Conservation (phyloP, 2,113 vertebrate species). For the Podarcis muralis region DNA sequence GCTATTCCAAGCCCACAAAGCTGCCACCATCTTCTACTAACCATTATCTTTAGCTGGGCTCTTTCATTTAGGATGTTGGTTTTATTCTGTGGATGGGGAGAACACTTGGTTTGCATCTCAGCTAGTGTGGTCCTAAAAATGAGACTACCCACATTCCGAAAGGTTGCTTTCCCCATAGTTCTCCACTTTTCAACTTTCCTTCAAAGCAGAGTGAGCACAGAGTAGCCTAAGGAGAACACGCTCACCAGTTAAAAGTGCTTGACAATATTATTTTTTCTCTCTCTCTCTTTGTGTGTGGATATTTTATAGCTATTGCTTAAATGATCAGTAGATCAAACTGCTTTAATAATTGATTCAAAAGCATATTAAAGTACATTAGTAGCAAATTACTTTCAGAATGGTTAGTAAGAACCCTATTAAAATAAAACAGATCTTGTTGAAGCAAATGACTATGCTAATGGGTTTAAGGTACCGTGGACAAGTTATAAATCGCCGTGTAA, state of each 20-base stretch:
- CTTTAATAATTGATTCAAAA: neutral
- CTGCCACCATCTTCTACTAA: neutral
- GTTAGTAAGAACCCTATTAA: neutral
- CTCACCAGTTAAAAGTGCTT: neutral
- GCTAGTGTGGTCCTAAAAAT: neutral
- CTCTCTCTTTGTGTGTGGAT: neutral
- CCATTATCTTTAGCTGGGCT: neutral
- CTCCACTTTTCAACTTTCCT: neutral
- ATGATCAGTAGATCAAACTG: neutral
- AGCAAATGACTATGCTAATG: slow-evolving; percentile 4
- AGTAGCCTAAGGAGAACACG: no score
- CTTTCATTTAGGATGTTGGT: neutral
- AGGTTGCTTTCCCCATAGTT: neutral
- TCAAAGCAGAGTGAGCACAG: neutral
- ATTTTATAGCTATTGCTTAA: neutral
- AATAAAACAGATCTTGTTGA: neutral
- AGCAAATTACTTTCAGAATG: slow-evolving; percentile 8
- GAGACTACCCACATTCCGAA: neutral
- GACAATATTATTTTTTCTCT: neutral
- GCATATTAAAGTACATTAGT: neutral
- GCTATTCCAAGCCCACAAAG: neutral
- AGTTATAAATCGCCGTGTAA: neutral
- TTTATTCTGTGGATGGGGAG: neutral
- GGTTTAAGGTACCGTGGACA: slow-evolving; percentile 16
- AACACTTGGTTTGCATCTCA: neutral